Evolutionary conservation across 1,140 invertebrate species (phyloP).

Genomic region (Drosophila sturtevanti): DNA sequence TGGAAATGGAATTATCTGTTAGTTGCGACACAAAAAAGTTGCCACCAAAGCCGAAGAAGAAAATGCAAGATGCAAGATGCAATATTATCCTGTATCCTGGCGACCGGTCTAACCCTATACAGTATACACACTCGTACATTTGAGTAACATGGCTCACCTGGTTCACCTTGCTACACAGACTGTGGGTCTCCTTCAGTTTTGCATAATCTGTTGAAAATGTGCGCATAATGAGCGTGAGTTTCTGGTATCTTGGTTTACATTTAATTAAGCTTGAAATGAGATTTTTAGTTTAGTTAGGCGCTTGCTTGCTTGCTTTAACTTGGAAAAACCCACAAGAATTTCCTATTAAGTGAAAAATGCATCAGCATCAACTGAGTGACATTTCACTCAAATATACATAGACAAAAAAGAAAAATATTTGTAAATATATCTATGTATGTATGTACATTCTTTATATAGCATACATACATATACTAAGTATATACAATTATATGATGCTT

Average conservation of each 20-base stretch:
- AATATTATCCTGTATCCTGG: background rate
- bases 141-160: background rate
- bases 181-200: slow-evolving; percentile 34
- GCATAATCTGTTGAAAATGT: slow-evolving; percentile 66
- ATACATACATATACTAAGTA: background rate
- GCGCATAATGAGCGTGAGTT: slow-evolving; percentile 50
- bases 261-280: slow-evolving; percentile 71
- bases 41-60: background rate
- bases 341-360: background rate
- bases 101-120: background rate
- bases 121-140: background rate
- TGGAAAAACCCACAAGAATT: background rate
- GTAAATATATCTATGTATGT: too few relatives aligned
- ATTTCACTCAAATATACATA: background rate
- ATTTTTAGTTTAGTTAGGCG: slow-evolving; percentile 31
- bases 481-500: background rate
- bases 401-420: too few relatives aligned
- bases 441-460: too few relatives aligned
- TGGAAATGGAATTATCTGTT: slow-evolving; percentile 6
- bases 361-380: background rate
- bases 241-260: slow-evolving; percentile 62
- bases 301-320: background rate
- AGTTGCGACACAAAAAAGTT: slow-evolving; percentile 4
- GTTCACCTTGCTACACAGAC: background rate
- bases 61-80: background rate